A percentile compares a stretch with the other conserved stretches of the same genome.
Conservation (phyloP, 2,888 invertebrate species). For the Tiliacea aurago region DNA sequence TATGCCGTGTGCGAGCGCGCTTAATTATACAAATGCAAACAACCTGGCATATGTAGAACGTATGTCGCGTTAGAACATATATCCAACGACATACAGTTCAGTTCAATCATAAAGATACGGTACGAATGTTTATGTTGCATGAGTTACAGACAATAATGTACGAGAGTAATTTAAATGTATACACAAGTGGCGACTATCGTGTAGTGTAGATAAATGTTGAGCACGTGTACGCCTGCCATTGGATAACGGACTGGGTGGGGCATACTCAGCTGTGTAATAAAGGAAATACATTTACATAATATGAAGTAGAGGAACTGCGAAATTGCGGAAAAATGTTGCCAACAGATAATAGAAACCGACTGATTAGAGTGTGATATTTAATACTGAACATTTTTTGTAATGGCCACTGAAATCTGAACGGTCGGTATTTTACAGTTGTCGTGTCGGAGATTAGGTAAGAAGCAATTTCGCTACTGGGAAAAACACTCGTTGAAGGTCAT, state of each 20-base stretch:
- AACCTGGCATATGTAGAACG: not conserved
- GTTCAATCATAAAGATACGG: not conserved
- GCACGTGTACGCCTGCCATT: constrained; percentile 46
- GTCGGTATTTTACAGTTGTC: not conserved
- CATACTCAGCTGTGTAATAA: constrained; percentile 12
- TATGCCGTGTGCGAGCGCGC: not conserved
- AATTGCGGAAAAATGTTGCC: not conserved
- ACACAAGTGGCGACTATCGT: not conserved
- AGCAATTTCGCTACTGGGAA: not conserved
- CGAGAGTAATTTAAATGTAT: not conserved
- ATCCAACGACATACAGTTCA: not conserved
- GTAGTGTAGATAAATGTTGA: constrained; percentile 3
- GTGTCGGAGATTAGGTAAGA: not conserved
- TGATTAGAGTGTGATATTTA: not conserved
- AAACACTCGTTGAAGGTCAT: constrained; percentile 7
- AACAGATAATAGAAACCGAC: not conserved
- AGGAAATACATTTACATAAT: constrained; percentile 2
- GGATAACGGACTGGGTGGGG: constrained; percentile 32
- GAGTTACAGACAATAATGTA: not conserved
- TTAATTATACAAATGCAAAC: not conserved
- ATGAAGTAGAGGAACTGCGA: constrained; percentile 2
- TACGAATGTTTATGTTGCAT: constrained; percentile 21
- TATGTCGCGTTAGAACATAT: not conserved
- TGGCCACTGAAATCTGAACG: not conserved
- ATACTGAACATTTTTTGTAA: not conserved